Percentiles rank a stretch among this genome's conserved stretches.
Conservation (phyloP, 2,113 vertebrate genomes). For the Cottus gobio region DNA sequence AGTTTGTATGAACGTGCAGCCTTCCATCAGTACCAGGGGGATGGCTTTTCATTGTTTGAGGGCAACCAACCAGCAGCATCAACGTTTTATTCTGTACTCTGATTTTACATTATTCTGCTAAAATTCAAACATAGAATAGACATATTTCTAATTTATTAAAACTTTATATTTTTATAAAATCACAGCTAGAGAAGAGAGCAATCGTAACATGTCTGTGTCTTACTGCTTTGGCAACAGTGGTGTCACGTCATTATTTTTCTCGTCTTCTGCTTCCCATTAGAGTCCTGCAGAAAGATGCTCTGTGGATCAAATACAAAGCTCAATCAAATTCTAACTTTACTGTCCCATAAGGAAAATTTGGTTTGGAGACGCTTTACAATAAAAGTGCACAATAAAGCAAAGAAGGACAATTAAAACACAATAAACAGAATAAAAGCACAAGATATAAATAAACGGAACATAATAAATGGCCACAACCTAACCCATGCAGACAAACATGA, state of each 20-base stretch:
- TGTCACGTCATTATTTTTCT: background rate
- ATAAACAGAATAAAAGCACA: conserved; percentile 4
- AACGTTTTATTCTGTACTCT: background rate
- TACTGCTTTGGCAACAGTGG: background rate
- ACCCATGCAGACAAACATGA: background rate
- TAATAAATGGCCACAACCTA: background rate
- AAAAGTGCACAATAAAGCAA: conserved; percentile 37
- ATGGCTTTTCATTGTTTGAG: conserved; percentile 2
- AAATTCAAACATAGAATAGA: no score
- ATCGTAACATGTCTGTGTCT: background rate
- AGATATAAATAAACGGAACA: background rate
- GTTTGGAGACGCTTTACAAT: conserved; percentile 41
- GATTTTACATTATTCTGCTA: background rate
- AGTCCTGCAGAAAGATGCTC: background rate
- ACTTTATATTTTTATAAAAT: background rate
- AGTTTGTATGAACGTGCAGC: conserved; percentile 25
- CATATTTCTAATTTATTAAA: background rate
- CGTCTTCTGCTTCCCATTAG: conserved; percentile 21
- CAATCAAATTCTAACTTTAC: conserved; percentile 27
- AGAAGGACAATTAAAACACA: conserved; percentile 15
- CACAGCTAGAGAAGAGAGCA: background rate
- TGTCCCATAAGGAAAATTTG: conserved; percentile 23
- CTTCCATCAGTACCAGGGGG: background rate
- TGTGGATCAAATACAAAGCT: background rate
- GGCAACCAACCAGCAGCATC: background rate